phyloP scores from a whole-genome alignment of 2,888 invertebrate genomes.

The Gerosis bhagava region DNA sequence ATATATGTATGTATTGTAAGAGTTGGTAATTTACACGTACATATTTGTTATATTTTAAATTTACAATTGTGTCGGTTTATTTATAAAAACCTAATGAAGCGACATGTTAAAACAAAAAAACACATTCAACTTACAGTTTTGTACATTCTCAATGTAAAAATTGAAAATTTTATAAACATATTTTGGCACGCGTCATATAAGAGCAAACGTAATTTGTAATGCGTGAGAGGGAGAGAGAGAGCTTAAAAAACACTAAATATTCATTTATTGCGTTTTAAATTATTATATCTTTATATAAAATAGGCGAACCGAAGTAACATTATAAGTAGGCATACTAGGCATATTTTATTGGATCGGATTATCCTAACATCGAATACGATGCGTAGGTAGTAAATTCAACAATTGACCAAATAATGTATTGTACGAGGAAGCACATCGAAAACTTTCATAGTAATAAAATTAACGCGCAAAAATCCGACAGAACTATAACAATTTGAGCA shows the following conservation, averaged over 20 bases:
- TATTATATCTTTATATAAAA: too few relatives aligned
- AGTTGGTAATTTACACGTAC: too few relatives aligned
- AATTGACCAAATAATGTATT: slow-evolving; percentile 17
- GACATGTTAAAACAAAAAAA: slow-evolving; percentile 24
- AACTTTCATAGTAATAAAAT: slow-evolving; percentile 50
- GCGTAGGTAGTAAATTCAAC: slow-evolving; percentile 6
- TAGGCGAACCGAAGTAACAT: too few relatives aligned
- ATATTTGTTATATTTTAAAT: too few relatives aligned
- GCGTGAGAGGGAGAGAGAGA: too few relatives aligned
- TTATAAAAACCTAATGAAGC: too few relatives aligned
- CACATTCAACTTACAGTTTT: slow-evolving; percentile 30
- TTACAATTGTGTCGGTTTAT: slow-evolving; percentile 36
- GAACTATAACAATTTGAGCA: slow-evolving; percentile 58
- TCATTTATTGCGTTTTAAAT: slow-evolving; percentile 19
- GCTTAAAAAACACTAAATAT: slow-evolving; percentile 8
- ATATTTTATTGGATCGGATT: slow-evolving; percentile 19
- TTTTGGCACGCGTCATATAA: slow-evolving; percentile 31
- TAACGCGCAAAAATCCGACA: slow-evolving; percentile 43
- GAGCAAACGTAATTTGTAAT: too few relatives aligned
- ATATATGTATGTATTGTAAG: slow-evolving; percentile 7
- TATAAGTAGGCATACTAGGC: too few relatives aligned
- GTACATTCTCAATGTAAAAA: slow-evolving; percentile 30
- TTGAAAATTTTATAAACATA: too few relatives aligned
- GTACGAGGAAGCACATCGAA: slow-evolving; percentile 59
- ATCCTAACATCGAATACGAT: slow-evolving; percentile 17